These are phyloP conservation scores for Columba livia DNA, from an alignment of 2,113 vertebrate species.

Conservation along the genomic window DNA sequence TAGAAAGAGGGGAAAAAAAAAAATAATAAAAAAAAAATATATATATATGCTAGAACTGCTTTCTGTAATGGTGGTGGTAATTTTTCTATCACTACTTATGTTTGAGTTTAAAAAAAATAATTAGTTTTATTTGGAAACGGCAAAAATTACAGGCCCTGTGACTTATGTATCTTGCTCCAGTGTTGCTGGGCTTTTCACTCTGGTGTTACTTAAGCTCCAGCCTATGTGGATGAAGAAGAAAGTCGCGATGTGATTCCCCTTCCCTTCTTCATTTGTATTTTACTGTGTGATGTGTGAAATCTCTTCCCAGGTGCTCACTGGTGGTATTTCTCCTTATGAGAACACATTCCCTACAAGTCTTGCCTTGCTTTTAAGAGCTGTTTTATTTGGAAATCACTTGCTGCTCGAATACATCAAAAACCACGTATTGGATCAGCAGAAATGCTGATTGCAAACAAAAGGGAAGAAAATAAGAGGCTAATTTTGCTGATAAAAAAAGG, in stretches of 20 bases:
- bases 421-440: neutral
- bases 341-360: neutral
- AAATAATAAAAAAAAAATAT: too few relatives aligned
- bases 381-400: slow-evolving; percentile 1
- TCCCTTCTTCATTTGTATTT: neutral
- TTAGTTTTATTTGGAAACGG: neutral
- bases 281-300: neutral
- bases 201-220: neutral
- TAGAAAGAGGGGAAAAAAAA: neutral
- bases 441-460: neutral
- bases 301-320: neutral
- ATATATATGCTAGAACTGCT: neutral
- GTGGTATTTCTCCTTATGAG: neutral
- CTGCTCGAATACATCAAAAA: neutral
- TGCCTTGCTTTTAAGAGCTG: neutral
- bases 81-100: neutral
- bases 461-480: neutral
- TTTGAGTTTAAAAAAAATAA: neutral
- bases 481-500: neutral
- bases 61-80: neutral
- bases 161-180: neutral
- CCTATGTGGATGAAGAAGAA: neutral
- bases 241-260: neutral
- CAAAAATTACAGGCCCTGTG: neutral
- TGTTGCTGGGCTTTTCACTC: neutral